A percentile compares a stretch with the other conserved stretches of the same genome.
Conservation (phyloP, 2,113 vertebrate species). For the Lanius ludovicianus region DNA sequence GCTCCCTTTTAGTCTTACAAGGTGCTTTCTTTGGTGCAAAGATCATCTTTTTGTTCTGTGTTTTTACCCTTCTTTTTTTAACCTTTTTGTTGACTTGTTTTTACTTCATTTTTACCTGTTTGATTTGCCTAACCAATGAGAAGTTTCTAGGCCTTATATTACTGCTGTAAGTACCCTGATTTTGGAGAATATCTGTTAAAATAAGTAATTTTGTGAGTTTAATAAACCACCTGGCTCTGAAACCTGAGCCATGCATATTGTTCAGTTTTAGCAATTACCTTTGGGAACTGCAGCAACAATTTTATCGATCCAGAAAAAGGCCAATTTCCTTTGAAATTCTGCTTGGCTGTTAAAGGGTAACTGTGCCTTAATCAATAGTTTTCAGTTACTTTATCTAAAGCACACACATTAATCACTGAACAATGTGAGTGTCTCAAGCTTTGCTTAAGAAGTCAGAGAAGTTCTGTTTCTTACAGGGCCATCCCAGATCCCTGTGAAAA, state of each 20-base stretch:
- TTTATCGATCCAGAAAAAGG: neutral
- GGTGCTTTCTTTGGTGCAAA: neutral
- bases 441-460: neutral
- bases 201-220: neutral
- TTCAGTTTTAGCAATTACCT: neutral
- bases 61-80: neutral
- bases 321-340: neutral
- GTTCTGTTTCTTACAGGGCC: neutral
- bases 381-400: slow-evolving; percentile 5
- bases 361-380: neutral
- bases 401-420: neutral
- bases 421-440: neutral
- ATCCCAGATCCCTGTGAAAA: neutral
- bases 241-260: neutral
- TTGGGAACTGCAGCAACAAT: neutral
- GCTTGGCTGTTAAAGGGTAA: slow-evolving; percentile 12
- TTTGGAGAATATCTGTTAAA: neutral
- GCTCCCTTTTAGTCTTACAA: neutral
- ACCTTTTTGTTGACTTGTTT: neutral
- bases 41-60: neutral
- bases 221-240: neutral
- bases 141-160: neutral
- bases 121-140: neutral
- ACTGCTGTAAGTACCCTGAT: fast-evolving
- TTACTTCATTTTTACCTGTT: neutral